Base-by-base conservation (phyloP, 1,140 invertebrate species). In the Nomia melanderi region DNA sequence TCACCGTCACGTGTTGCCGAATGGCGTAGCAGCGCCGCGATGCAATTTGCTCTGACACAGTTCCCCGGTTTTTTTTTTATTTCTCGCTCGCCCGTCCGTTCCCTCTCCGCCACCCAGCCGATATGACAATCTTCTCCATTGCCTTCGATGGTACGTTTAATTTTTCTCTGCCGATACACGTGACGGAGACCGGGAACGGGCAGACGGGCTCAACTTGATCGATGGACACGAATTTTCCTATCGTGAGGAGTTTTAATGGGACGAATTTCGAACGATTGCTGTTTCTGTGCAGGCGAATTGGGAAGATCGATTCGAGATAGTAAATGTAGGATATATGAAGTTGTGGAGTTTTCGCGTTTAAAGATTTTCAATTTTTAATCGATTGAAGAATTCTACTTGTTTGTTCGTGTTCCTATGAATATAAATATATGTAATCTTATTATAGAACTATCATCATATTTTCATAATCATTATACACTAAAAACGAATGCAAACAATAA, bases 31-130 rank as follows among this genome's bases (percentile, higher is more conserved):
- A 25, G 31, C 53, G 20, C n/a, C n/a, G n/a, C 54, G 23, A 66
- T 44, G 77, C 82, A 83, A 83, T 83, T 83, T 79, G 65, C 53
- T 62, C 65, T 62, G 71, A 72, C 82, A 83, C 33, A 83, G 81
- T 82, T 83, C 25, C 56, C 8, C 12, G 12, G 12, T 3, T 71
- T 79, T 78, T 82, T 65, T 75, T 64, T 17, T n/a, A n/a, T n/a
- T n/a, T n/a, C n/a, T n/a, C n/a, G n/a, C n/a, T n/a, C n/a, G n/a
- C n/a, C n/a, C n/a, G n/a, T n/a, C n/a, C n/a, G n/a, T n/a, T n/a
- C n/a, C n/a, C n/a, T 5, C 4, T 12, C 0, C 56, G 20, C 2
- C 9, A 3, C 17, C 44, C n/a, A 14, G 6, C 20, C 6, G 44
- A n/a, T 6, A n/a, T 70, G 27, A 66, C 50, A 57, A 29, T 75